Percentiles rank a stretch among this genome's conserved stretches.
phyloP scores from a whole-genome alignment of 1,140 invertebrate genomes.

The Watersipora subatra region DNA sequence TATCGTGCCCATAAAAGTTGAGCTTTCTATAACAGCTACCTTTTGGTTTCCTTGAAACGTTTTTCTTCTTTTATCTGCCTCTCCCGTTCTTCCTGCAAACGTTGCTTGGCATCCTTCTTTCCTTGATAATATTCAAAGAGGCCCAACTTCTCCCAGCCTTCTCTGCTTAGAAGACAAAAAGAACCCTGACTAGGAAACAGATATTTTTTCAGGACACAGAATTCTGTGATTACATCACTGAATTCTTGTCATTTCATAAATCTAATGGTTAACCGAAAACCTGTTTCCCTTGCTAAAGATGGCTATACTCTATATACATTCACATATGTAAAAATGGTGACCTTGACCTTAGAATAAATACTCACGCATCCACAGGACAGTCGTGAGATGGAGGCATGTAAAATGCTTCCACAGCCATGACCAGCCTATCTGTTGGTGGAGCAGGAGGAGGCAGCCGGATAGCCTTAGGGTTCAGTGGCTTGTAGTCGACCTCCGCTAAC shows the following conservation, averaged over 20 bases:
- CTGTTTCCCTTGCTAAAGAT: no score
- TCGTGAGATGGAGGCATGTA: constrained; percentile 85
- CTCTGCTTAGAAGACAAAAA: constrained; percentile 48
- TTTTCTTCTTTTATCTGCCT: constrained; percentile 8
- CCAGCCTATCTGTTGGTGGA: constrained; percentile 74
- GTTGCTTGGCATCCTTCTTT: constrained; percentile 74
- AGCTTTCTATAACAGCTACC: no score
- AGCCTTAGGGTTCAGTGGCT: constrained; percentile 70
- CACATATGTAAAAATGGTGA: no score
- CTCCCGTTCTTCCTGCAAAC: constrained; percentile 57
- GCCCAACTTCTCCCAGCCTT: constrained; percentile 93
- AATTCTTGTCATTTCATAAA: no score
- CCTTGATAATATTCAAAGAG: constrained; percentile 94
- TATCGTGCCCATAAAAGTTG: no score
- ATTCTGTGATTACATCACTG: no score
- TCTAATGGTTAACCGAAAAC: no score
- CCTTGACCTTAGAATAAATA: constrained; percentile 9
- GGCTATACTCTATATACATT: no score
- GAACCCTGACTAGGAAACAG: no score
- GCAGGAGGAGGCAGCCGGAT: constrained; percentile 82
- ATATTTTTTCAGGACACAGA: no score
- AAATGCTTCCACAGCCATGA: constrained; percentile 86
- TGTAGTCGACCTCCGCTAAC: constrained; percentile 78
- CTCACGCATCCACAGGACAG: constrained; percentile 76
- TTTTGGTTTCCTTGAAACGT: constrained; percentile 15